Percentiles rank a stretch among this genome's conserved stretches.
These are phyloP conservation scores for Diploscapter pachys DNA, from an alignment of 1,140 invertebrate species.

Conservation along the genomic window DNA sequence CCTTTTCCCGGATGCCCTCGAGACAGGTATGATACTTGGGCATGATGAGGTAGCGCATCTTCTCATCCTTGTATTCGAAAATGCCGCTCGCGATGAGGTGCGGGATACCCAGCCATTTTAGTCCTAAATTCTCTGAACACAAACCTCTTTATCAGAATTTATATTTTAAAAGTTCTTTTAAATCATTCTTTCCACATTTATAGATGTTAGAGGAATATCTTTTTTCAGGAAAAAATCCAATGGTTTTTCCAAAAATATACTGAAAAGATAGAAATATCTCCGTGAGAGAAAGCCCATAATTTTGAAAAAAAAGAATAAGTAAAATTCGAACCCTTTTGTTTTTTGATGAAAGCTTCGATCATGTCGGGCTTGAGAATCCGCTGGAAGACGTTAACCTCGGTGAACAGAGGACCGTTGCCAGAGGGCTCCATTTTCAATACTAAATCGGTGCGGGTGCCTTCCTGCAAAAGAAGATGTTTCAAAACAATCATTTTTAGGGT, in stretches of 20 bases:
- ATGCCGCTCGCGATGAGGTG: conserved; percentile 24
- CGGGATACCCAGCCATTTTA: conserved; percentile 27
- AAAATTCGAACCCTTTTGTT: conserved; percentile 20
- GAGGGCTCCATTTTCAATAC: conserved; percentile 49
- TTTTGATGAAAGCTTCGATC: conserved; percentile 41
- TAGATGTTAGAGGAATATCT: too few species aligned
- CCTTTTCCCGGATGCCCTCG: conserved; percentile 14
- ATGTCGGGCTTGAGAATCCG: conserved; percentile 41
- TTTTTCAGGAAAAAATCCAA: too few species aligned
- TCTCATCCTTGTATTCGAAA: conserved; percentile 26
- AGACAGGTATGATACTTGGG: conserved; percentile 33
- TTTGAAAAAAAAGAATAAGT: too few species aligned
- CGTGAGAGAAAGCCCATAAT: too few species aligned
- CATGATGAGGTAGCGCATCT: conserved; percentile 39
- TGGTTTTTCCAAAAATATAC: background rate
- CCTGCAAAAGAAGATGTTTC: conserved; percentile 26
- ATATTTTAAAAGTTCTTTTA: too few species aligned
- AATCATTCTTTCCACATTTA: too few species aligned
- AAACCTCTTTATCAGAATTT: background rate
- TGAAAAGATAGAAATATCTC: background rate
- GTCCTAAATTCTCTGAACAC: conserved; percentile 9
- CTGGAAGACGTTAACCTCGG: conserved; percentile 47
- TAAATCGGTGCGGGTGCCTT: conserved; percentile 25
- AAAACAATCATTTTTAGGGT: background rate
- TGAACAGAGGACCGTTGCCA: conserved; percentile 48